Base-by-base conservation (phyloP, 2,113 vertebrate genomes). In the Dinomys branickii region DNA sequence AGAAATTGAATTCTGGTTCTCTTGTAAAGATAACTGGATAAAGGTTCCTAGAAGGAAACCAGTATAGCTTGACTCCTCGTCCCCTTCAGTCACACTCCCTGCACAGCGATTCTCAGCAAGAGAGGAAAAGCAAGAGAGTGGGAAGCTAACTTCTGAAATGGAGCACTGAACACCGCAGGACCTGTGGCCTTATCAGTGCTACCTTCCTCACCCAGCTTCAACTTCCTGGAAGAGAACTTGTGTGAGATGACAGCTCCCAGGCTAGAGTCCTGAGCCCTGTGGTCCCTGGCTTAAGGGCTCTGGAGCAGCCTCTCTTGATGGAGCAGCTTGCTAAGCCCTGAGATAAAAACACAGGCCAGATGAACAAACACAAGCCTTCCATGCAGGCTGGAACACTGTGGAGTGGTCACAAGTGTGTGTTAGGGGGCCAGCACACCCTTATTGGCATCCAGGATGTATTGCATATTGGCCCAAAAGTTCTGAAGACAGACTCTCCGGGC, bases 1-100 rank as follows among this genome's bases (percentile, higher is more conserved):
- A 28, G 96, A 96, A 95, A 94, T 91, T 86, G 91, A 88, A 93
- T 97, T 54, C 75, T 81, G 69, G 44, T 93, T 97, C 86, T 94
- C 61, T 97, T 52, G 52, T 87, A 85, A 92, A 93, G 41, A 33
- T 59, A 95, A 81, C n/a, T 94, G 81, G 93, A 92, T 93, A 95
- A 85, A 97, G 58, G 20, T 59, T 86, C 69, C 87, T 69, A 65
- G 52, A 83, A 92, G 90, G 50, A 92, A 90, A 54, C 71, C 19
- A 28, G 7, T 35, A 75, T 35, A 91, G 47, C 88, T 92, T 54
- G 24, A 90, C 28, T 77, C 50, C 12, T 87, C 63, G 67, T 82
- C 41, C 26, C 20, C 24, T 88, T 85, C 38, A 61, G 50, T 75
- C 56, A 38, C 5, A 54, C 33, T 63, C 75, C 44, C 67, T 92